Conservation (phyloP, 2,888 invertebrate genomes). For the Rotaria macrura region DNA sequence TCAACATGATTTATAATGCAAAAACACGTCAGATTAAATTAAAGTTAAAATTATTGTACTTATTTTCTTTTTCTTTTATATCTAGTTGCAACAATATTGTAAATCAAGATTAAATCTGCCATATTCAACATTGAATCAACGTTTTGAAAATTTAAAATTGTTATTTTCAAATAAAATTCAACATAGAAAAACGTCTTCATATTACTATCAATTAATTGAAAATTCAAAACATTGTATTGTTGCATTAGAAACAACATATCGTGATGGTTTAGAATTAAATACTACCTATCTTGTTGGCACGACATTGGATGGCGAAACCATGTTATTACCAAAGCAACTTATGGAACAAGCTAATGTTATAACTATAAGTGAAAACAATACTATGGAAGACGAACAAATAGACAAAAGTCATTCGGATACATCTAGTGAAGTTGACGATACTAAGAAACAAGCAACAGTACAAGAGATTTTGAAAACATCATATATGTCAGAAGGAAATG, state of each 20-base stretch:
- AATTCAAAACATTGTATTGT: not conserved
- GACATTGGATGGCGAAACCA: not conserved
- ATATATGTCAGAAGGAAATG: not conserved
- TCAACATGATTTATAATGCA: too few relatives aligned
- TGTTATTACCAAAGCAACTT: slow-evolving; percentile 13
- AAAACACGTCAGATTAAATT: too few relatives aligned
- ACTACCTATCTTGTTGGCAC: not conserved
- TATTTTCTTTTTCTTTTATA: not conserved
- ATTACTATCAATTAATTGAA: not conserved
- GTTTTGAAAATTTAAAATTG: not conserved
- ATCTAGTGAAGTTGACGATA: not conserved
- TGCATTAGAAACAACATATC: not conserved
- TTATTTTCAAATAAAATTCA: not conserved
- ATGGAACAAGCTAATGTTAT: not conserved
- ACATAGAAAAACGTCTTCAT: not conserved
- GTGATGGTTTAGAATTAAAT: not conserved
- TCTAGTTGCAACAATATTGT: not conserved
- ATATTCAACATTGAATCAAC: not conserved
- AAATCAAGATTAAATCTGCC: not conserved
- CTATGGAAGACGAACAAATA: not conserved
- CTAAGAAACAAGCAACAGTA: not conserved
- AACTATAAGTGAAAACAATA: not conserved
- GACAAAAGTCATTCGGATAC: not conserved
- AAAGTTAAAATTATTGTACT: too few relatives aligned
- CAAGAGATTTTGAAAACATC: not conserved